Evolutionary conservation across 30 jellyfish, hydroid and myxozoan genomes (phyloP), one percentile per base, ranked within the genome.

Genomic region (Cassiopea xamachana): DNA sequence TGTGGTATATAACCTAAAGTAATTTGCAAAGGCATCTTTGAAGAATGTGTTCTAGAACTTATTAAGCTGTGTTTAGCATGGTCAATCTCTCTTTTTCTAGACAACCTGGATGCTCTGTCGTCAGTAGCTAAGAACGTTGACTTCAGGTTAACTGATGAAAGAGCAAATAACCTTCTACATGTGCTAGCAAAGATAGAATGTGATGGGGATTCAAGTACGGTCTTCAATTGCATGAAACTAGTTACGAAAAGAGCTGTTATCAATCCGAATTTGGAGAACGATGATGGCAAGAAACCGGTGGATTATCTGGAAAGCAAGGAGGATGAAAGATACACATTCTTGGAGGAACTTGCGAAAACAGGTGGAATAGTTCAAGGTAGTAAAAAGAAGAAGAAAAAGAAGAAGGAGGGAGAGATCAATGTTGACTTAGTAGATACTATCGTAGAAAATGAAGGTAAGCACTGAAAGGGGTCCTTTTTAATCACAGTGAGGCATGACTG

Each of bases 161-260:
- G 64, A 17, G 96, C 94, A 18, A 81, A 83, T 70, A 87, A 86
- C 81, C 71, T 60, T 51, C 94, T 93, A 12, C 98, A 93, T 80
- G n/a, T 92, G 69, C 72, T 92, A 19, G 89, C 92, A 46, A 92
- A 59, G 47, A 87, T 49, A 76, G 75, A 79, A 17, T 14, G 39
- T 27, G 39, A 27, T 27, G 39, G 39, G 39, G 39, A 10, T 4
- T n/a, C 89, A 17, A 19, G 44, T 17, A 58, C 50, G 4, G 89
- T 58, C 8, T 44, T 70, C 39, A 61, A 55, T 12, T 90, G 97
- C 73, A 45, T 92, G 80, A 78, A 79, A 7, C 69, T 80, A 44
- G n/a, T 92, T 27, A 46, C 72, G n/a, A 77, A 92, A 16, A 46
- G 82, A 13, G 76, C 75, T 3, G 45, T 8, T 2, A 68, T 77